These are phyloP conservation scores for Colistium nudipinnis DNA, from an alignment of 2,113 vertebrate species.

Conservation along the genomic window DNA sequence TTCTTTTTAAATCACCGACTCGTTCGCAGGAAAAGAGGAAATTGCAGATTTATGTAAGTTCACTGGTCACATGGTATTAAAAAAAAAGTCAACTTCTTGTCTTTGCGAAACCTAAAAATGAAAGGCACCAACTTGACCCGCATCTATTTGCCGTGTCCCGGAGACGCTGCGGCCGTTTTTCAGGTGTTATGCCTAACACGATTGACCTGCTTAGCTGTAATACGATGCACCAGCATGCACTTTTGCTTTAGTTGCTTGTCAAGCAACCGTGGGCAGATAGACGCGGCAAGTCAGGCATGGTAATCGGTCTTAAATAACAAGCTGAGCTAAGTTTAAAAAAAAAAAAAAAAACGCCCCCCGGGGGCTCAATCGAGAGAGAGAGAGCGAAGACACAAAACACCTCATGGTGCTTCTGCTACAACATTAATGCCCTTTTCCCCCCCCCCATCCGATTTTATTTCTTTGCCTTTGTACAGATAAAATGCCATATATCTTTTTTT, in stretches of 20 bases:
- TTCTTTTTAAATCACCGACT: background rate
- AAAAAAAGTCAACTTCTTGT: slow-evolving; percentile 1
- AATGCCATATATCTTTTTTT: background rate
- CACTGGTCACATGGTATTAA: background rate
- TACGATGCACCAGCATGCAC: slow-evolving; percentile 33
- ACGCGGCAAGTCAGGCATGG: slow-evolving; percentile 61
- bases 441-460: background rate
- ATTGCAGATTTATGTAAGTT: slow-evolving; percentile 26
- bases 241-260: slow-evolving; percentile 49
- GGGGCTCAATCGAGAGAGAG: slow-evolving; percentile 40
- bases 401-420: slow-evolving; percentile 6
- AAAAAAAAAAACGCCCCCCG: slow-evolving; percentile 25
- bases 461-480: background rate
- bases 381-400: slow-evolving; percentile 20
- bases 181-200: slow-evolving; percentile 43
- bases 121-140: slow-evolving; percentile 1
- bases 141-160: background rate
- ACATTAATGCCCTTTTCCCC: background rate
- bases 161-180: background rate
- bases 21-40: slow-evolving; percentile 18
- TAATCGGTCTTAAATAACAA: slow-evolving; percentile 71
- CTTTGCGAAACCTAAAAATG: background rate
- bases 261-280: slow-evolving; percentile 49
- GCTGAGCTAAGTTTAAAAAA: slow-evolving; percentile 34
- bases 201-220: slow-evolving; percentile 54